Percentiles rank a stretch among this genome's conserved stretches.
Evolutionary conservation across 2,113 vertebrate genomes (phyloP).

Genomic region (Cyprinodon tularosa): DNA sequence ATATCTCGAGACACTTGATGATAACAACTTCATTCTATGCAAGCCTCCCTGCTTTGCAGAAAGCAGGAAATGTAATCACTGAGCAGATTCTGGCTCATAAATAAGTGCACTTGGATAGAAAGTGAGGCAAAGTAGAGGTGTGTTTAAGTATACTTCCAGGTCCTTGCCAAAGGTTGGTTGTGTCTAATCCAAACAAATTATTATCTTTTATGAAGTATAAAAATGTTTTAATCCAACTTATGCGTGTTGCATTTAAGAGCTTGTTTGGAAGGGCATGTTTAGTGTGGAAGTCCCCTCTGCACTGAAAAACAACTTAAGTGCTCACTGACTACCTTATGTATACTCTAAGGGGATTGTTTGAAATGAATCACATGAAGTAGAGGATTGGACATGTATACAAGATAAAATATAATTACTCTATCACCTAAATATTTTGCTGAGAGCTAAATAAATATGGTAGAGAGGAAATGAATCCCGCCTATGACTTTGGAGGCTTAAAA

Average conservation of each 20-base stretch:
- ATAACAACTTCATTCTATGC: slow-evolving; percentile 61
- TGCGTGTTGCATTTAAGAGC: slow-evolving; percentile 59
- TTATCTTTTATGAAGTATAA: slow-evolving; percentile 44
- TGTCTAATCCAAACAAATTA: slow-evolving; percentile 47
- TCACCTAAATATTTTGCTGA: slow-evolving; percentile 77
- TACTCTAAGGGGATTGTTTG: slow-evolving; percentile 71
- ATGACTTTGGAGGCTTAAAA: slow-evolving; percentile 49
- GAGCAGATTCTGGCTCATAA: slow-evolving; percentile 34
- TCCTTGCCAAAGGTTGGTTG: slow-evolving; percentile 33
- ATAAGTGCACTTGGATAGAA: slow-evolving; percentile 47
- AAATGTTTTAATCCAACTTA: slow-evolving; percentile 46
- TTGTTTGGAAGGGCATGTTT: slow-evolving; percentile 63
- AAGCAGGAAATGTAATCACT: slow-evolving; percentile 60
- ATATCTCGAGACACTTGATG: slow-evolving; percentile 55
- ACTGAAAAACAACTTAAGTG: slow-evolving; percentile 58
- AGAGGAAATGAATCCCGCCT: slow-evolving; percentile 68
- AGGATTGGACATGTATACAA: slow-evolving; percentile 70
- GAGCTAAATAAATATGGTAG: slow-evolving; percentile 74
- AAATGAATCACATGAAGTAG: slow-evolving; percentile 74
- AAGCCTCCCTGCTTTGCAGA: slow-evolving; percentile 40
- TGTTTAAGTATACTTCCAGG: slow-evolving; percentile 30
- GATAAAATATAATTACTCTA: slow-evolving; percentile 77
- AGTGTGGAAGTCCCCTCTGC: slow-evolving; percentile 56
- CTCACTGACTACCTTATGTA: slow-evolving; percentile 74
- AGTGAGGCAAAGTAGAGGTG: slow-evolving; percentile 50